These are phyloP conservation scores for Heterodera filipjevi DNA, from an alignment of 2,888 invertebrate species.

Conservation along the genomic window DNA sequence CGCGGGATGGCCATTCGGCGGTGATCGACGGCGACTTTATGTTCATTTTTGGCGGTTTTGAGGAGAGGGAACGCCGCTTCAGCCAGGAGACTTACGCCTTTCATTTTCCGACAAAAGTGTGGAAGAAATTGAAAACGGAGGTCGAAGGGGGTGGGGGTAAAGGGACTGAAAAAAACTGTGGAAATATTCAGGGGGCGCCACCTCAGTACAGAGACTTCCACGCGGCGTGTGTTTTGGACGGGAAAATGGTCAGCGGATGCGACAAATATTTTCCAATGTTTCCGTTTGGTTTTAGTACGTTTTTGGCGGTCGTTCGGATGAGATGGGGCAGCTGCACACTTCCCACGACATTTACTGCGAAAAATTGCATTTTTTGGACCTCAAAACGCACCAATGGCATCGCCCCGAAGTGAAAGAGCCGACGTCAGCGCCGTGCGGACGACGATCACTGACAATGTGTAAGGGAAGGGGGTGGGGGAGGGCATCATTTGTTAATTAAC, in stretches of 20 bases:
- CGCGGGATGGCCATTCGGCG: constrained; percentile 88
- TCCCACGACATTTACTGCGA: constrained; percentile 68
- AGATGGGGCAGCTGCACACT: constrained; percentile 73
- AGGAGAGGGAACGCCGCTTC: constrained; percentile 80
- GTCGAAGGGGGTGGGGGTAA: constrained; percentile 39
- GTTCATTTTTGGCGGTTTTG: constrained; percentile 89
- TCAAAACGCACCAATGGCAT: constrained; percentile 76
- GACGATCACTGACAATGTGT: constrained; percentile 90
- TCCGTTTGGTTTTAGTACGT: constrained; percentile 70
- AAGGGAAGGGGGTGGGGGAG: constrained; percentile 66
- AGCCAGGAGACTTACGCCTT: constrained; percentile 79
- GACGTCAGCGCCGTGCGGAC: constrained; percentile 76
- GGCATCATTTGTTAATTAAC: constrained; percentile 56
- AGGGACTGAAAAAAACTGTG: not conserved
- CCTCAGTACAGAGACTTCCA: constrained; percentile 85
- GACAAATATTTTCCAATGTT: not conserved
- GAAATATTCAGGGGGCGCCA: constrained; percentile 70
- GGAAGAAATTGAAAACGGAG: constrained; percentile 68
- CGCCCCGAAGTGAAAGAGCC: constrained; percentile 68
- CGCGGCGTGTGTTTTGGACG: constrained; percentile 78
- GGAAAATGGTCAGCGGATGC: constrained; percentile 72
- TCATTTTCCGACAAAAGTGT: constrained; percentile 76
- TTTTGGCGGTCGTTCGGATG: constrained; percentile 85
- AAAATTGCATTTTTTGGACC: constrained; percentile 75
- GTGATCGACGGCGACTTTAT: constrained; percentile 70